phyloP scores from a whole-genome alignment of 2,888 invertebrate genomes.

The Cryptocheilus praepositus region DNA sequence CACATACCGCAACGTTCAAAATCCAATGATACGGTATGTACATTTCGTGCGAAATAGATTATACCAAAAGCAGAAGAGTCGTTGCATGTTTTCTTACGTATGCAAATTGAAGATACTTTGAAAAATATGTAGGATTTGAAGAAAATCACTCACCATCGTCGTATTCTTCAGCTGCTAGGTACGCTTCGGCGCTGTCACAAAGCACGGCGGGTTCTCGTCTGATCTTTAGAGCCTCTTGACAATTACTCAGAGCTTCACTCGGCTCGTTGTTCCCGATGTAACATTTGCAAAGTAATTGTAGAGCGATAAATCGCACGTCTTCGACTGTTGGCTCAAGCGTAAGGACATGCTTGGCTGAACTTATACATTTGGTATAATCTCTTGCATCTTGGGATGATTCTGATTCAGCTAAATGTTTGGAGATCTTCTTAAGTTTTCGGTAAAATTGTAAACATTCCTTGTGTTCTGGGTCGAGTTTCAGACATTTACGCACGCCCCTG shows the following conservation, averaged over 20 bases:
- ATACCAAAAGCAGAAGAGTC: no score
- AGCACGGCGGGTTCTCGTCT: constrained; percentile 85
- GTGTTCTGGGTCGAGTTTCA: constrained; percentile 98
- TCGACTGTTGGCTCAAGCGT: constrained; percentile 83
- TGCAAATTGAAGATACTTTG: not conserved
- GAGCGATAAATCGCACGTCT: constrained; percentile 85
- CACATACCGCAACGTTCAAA: no score
- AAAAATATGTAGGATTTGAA: constrained; percentile 1
- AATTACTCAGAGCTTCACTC: constrained; percentile 84
- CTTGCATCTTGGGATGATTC: constrained; percentile 79
- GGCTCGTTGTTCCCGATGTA: constrained; percentile 83
- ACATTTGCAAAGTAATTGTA: constrained; percentile 89
- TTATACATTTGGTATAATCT: constrained; percentile 82
- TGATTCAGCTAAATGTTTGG: constrained; percentile 84
- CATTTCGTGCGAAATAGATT: no score
- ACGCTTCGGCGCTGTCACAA: constrained; percentile 95
- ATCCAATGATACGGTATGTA: no score
- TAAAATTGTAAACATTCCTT: constrained; percentile 96
- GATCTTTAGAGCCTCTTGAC: constrained; percentile 87
- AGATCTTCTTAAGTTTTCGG: constrained; percentile 95
- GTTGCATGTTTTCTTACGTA: not conserved
- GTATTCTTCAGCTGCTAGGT: constrained; percentile 91
- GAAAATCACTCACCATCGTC: constrained; percentile 83
- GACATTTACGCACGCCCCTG: constrained; percentile 95
- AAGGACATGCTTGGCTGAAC: constrained; percentile 81